Percentiles rank a stretch among this genome's conserved stretches.
These are phyloP conservation scores for Hymenochirus boettgeri DNA, from an alignment of 2,113 vertebrate species.

Conservation along the genomic window DNA sequence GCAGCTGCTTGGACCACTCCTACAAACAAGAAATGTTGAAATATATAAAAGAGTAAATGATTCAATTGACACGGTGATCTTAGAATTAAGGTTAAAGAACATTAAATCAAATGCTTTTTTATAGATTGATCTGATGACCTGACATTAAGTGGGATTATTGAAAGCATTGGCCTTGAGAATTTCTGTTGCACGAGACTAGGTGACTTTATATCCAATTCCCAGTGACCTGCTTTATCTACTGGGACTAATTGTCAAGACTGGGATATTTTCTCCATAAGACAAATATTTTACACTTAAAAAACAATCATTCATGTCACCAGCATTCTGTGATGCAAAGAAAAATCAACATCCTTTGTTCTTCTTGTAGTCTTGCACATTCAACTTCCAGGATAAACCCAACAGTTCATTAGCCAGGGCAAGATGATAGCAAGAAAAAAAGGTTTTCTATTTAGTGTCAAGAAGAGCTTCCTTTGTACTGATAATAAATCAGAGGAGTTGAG, in stretches of 20 bases:
- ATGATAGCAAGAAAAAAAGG: too few relatives aligned
- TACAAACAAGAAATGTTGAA: conserved; percentile 18
- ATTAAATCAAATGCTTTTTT: conserved; percentile 31
- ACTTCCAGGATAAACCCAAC: too few relatives aligned
- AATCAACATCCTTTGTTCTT: too few relatives aligned
- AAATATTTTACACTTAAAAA: background rate
- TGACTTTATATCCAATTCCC: background rate
- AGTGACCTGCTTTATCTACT: background rate
- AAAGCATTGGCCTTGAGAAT: conserved; percentile 21
- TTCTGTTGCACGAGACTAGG: background rate
- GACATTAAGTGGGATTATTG: conserved; percentile 31
- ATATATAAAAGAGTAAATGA: conserved; percentile 27
- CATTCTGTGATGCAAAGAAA: background rate
- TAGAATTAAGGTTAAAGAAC: conserved; percentile 24
- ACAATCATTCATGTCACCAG: background rate
- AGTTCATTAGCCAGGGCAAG: too few relatives aligned
- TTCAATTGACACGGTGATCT: conserved; percentile 27
- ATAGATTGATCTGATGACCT: conserved; percentile 22
- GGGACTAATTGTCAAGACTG: conserved; percentile 1
- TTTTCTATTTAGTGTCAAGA: too few relatives aligned
- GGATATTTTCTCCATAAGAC: conserved; percentile 1
- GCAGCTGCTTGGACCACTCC: conserved; percentile 3
- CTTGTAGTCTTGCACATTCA: too few relatives aligned
- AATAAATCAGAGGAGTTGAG: too few relatives aligned
- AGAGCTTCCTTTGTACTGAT: too few relatives aligned